These are phyloP conservation scores for Neomonachus schauinslandi DNA, from an alignment of 2,113 vertebrate species.

Conservation along the genomic window DNA sequence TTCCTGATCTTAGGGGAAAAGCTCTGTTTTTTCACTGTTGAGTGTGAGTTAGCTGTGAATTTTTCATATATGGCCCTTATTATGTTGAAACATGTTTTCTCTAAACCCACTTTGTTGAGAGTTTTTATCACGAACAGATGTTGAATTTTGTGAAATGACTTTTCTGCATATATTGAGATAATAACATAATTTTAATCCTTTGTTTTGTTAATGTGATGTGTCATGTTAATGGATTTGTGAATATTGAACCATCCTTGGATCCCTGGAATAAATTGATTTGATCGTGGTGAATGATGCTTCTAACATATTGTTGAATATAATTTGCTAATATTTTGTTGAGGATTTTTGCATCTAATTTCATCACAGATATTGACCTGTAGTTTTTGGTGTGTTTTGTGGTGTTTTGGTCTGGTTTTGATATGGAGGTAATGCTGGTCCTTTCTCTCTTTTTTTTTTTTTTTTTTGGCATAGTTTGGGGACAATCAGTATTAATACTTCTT, in stretches of 20 bases:
- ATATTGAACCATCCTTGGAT: background rate
- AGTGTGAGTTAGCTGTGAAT: background rate
- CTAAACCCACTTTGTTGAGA: background rate
- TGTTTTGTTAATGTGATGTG: background rate
- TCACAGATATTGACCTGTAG: background rate
- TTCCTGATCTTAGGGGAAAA: background rate
- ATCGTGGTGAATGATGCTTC: background rate
- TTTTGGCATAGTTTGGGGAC: background rate
- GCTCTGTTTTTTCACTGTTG: background rate
- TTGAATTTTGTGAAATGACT: background rate
- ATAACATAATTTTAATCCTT: background rate
- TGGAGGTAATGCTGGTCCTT: background rate
- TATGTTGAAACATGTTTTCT: background rate
- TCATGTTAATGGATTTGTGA: background rate
- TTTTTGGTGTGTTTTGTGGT: background rate
- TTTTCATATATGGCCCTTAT: background rate
- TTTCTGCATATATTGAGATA: background rate
- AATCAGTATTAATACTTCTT: background rate
- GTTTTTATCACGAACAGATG: background rate
- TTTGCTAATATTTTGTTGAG: background rate
- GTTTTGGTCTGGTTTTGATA: background rate
- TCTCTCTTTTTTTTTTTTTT: background rate
- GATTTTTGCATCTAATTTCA: background rate
- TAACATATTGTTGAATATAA: background rate
- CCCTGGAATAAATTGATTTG: background rate